These are phyloP conservation scores for Caenorhabditis sp. DNA, from an alignment of 2,888 invertebrate genomes.

Conservation along the genomic window DNA sequence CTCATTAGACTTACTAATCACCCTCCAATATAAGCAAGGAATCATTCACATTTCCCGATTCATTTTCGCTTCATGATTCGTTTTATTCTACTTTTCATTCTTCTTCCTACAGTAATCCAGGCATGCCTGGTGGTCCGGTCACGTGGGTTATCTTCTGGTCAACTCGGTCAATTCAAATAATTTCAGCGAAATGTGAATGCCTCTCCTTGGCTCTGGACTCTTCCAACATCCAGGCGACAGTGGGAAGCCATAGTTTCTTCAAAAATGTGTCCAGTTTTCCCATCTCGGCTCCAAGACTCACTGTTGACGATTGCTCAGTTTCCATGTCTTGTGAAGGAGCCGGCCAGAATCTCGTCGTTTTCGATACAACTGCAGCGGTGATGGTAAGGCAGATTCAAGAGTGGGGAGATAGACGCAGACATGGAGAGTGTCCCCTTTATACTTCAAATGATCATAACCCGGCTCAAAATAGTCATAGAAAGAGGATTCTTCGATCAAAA, in stretches of 20 bases:
- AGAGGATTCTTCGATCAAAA: too few relatives aligned
- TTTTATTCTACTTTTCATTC: not conserved
- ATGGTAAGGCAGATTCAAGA: too few relatives aligned
- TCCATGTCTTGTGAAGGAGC: constrained; percentile 1
- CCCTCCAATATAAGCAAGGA: too few relatives aligned
- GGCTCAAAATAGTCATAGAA: too few relatives aligned
- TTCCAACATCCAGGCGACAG: not conserved
- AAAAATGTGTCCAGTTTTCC: not conserved
- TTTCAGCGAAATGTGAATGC: not conserved
- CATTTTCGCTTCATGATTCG: not conserved
- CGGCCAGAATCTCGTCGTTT: not conserved
- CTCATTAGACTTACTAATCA: too few relatives aligned
- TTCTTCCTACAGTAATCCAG: not conserved
- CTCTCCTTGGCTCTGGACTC: not conserved
- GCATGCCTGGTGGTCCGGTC: constrained; percentile 1
- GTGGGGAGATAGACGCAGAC: too few relatives aligned
- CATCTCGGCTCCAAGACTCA: not conserved
- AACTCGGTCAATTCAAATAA: too few relatives aligned
- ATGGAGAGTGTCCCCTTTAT: too few relatives aligned
- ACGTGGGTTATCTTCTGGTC: not conserved
- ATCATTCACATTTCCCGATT: too few relatives aligned
- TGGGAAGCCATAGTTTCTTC: not conserved
- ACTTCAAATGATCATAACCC: too few relatives aligned
- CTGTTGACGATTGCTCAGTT: not conserved
- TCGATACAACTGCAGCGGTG: not conserved